Evolutionary conservation across 2,113 vertebrate genomes (phyloP).

Genomic region (Cryptotis parvus): DNA sequence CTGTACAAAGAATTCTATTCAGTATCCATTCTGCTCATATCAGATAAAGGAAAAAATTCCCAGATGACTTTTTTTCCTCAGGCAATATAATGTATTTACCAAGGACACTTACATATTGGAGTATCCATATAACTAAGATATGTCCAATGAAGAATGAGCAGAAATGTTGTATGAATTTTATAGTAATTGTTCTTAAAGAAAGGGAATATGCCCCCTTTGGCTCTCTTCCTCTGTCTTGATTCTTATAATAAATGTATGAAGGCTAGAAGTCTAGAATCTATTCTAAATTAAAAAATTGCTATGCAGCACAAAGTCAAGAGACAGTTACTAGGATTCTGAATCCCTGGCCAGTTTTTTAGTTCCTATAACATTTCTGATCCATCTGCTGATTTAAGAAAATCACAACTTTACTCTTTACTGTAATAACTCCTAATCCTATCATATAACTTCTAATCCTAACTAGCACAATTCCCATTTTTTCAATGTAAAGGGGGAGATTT

Average conservation of each 20-base stretch:
- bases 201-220: neutral
- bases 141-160: conserved; percentile 39
- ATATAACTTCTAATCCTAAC: neutral
- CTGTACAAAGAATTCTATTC: neutral
- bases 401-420: no score
- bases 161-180: neutral
- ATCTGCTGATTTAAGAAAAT: neutral
- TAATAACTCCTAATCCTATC: neutral
- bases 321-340: neutral
- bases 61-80: neutral
- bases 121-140: conserved; percentile 12
- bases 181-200: neutral
- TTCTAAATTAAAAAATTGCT: neutral
- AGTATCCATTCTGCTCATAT: conserved; percentile 4
- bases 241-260: neutral
- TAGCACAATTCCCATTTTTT: conserved; percentile 15
- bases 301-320: neutral
- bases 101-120: neutral
- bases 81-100: conserved; percentile 19
- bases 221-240: neutral
- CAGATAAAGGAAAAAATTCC: conserved; percentile 27
- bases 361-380: neutral
- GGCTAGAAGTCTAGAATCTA: neutral
- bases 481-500: neutral
- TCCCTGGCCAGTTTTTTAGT: neutral